These are phyloP conservation scores for Hylaeus anthracinus DNA, from an alignment of 1,140 invertebrate species.

Conservation along the genomic window DNA sequence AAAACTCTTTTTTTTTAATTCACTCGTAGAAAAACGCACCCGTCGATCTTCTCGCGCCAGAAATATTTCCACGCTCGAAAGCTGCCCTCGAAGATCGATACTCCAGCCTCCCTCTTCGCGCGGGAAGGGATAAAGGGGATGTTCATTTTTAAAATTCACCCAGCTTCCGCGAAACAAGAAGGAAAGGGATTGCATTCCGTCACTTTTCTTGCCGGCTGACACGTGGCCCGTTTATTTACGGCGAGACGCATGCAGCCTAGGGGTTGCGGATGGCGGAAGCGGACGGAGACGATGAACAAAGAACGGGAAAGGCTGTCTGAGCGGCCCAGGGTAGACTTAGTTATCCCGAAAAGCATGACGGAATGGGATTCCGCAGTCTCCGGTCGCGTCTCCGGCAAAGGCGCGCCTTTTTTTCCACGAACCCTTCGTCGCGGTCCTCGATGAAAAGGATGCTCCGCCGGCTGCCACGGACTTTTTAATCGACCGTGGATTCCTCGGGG, in stretches of 20 bases:
- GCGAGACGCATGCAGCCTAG: constrained; percentile 19
- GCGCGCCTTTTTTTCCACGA: constrained; percentile 53
- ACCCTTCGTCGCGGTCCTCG: constrained; percentile 7
- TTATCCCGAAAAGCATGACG: constrained; percentile 58
- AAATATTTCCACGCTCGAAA: neutral
- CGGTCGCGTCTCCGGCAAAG: constrained; percentile 26
- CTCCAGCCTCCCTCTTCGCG: too few species aligned
- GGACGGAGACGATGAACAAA: constrained; percentile 19
- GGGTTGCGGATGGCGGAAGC: constrained; percentile 18
- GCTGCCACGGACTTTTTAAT: constrained; percentile 38
- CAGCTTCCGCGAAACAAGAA: neutral
- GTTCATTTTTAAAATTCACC: constrained; percentile 20
- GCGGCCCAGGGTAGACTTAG: constrained; percentile 59
- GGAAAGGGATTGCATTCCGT: constrained; percentile 12
- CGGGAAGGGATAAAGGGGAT: too few species aligned
- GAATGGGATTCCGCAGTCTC: constrained; percentile 59
- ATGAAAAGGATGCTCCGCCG: constrained; percentile 17
- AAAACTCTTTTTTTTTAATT: too few species aligned
- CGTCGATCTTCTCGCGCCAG: neutral
- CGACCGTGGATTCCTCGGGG: neutral
- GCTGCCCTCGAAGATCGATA: constrained; percentile 5
- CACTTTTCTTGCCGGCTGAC: constrained; percentile 15
- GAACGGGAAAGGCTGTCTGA: constrained; percentile 41
- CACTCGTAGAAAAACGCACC: neutral
- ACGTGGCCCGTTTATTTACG: constrained; percentile 56